Base-by-base conservation (phyloP, 2,797 vertebrate species). In the Myoxocephalus aenaeus region DNA sequence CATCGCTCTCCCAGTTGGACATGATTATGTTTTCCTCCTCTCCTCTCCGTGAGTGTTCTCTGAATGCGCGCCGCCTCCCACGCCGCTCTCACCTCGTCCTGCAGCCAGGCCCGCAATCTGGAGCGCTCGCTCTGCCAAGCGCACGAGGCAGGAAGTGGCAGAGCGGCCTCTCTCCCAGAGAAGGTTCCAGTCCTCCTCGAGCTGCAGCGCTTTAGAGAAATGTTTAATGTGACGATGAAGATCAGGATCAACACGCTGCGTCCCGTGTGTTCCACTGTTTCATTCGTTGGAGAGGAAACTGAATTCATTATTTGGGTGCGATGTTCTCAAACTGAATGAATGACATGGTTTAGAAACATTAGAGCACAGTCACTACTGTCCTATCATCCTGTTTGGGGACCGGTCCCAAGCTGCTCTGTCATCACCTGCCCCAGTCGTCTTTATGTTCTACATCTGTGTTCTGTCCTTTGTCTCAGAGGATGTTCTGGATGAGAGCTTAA, bases 81-180 rank as follows among this genome's bases (percentile, higher is more conserved):
- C 89, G 46, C 78, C 10, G 63, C 72, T 77, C 65, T 73, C 85
- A 83, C 75, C 75, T 80, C 63, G 9, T 25, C 62, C 38, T 79
- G 67, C 22, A 80, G 67, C 77, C 77, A 11, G 70, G 70, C 78
- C 87, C 51, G 73, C 90, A 89, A 88, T 90, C 89, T 92, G 91
- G 86, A 84, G 72, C 66, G 34, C 29, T 6, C 13, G 10, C 12
- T 56, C 72, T 86, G 89, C 87, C 88, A 89, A 81, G 32, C 4
- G 10, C 34, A 15, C 5, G n/a, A 13, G 65, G 44, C 46, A 27
- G 71, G 57, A 29, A 29, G 70, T 25, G 12, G 42, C 65, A 70
- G 54, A 54, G 13, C 27, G 9, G 53, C 29, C 59, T 25, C 22
- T 59, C 38, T 44, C 5, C 6, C 27, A 18, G 2, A 80, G 29